A percentile compares a stretch with the other conserved stretches of the same genome.
Conservation (phyloP, 1,140 invertebrate species). For the Aphelenchoides besseyi region DNA sequence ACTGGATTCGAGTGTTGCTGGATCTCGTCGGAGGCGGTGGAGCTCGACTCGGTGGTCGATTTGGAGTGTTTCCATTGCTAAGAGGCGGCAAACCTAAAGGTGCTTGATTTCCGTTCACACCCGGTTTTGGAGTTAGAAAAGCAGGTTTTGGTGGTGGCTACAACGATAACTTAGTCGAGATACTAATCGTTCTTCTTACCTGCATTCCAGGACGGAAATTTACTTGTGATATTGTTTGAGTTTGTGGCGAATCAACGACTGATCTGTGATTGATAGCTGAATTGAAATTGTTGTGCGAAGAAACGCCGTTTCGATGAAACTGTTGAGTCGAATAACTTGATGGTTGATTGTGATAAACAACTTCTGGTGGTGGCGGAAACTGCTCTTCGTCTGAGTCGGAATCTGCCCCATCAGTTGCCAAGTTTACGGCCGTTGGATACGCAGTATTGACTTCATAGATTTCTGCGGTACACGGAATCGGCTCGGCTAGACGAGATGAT, state of each 20-base stretch:
- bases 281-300: background rate
- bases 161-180: background rate
- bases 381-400: conserved; percentile 57
- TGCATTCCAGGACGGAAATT: background rate
- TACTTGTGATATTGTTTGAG: conserved; percentile 1
- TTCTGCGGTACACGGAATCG: no score
- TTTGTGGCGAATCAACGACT: conserved; percentile 1
- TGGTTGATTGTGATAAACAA: conserved; percentile 15
- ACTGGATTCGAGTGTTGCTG: conserved; percentile 39
- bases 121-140: conserved; percentile 16
- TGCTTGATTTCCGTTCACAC: background rate
- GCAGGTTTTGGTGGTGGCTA: conserved; percentile 9
- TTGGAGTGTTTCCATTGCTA: conserved; percentile 7
- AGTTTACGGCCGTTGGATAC: conserved; percentile 2
- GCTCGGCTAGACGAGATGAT: background rate
- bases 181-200: conserved; percentile 12
- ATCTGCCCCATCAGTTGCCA: conserved; percentile 28
- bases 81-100: conserved; percentile 18
- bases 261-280: conserved; percentile 22
- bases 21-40: conserved; percentile 59
- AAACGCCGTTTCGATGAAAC: background rate
- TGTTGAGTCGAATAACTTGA: conserved; percentile 8
- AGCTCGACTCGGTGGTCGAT: conserved; percentile 33
- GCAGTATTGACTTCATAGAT: no score
- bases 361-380: conserved; percentile 54